phyloP scores from a whole-genome alignment of 1,140 invertebrate genomes.

The Zaprionus gabonicus region DNA sequence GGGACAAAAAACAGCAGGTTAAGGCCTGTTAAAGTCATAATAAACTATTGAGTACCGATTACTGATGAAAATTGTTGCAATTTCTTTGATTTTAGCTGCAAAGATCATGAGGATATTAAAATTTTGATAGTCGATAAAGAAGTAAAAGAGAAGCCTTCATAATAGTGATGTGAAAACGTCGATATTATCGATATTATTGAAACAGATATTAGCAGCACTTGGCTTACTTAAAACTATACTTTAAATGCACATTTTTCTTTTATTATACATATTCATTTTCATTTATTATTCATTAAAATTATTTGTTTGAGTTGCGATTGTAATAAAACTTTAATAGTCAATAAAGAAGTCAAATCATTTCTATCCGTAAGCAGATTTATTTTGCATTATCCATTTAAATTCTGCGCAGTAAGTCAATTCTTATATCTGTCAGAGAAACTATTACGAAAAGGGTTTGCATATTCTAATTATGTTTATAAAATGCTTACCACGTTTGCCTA shows the following conservation, averaged over 20 bases:
- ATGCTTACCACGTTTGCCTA: conserved; percentile 9
- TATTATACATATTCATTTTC: too few species aligned
- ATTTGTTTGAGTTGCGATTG: too few species aligned
- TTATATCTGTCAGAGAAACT: background rate
- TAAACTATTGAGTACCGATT: too few species aligned
- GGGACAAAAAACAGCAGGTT: background rate
- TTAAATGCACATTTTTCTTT: too few species aligned
- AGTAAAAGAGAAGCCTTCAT: background rate
- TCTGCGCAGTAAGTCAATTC: background rate
- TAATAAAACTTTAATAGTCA: background rate
- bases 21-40: background rate
- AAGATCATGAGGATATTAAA: too few species aligned
- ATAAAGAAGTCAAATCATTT: background rate
- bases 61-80: background rate
- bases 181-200: too few species aligned
- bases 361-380: too few species aligned
- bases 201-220: too few species aligned
- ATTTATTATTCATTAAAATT: too few species aligned
- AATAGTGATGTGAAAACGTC: too few species aligned
- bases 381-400: too few species aligned
- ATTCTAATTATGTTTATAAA: conserved; percentile 29
- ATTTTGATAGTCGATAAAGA: background rate
- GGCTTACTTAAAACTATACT: too few species aligned
- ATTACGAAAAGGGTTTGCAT: background rate
- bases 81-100: background rate